These are phyloP conservation scores for Dexiosoma caninum DNA, from an alignment of 2,888 invertebrate species.

Conservation along the genomic window DNA sequence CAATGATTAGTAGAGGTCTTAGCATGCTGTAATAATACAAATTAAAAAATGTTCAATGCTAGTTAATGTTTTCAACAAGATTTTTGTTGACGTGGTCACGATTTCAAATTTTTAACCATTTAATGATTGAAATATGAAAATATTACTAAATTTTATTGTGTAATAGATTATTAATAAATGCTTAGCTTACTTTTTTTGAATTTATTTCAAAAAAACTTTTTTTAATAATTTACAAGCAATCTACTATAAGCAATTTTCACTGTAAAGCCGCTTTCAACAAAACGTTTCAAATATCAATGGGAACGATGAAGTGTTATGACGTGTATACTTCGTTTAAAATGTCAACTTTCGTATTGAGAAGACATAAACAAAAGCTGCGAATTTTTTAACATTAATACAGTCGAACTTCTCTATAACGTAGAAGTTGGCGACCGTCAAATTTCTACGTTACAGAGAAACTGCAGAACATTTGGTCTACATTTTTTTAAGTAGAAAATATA, in stretches of 20 bases:
- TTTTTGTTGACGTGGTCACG: slow-evolving; percentile 67
- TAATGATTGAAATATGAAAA: not conserved
- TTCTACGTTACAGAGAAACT: too few species aligned
- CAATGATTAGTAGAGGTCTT: slow-evolving; percentile 66
- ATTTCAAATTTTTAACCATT: not conserved
- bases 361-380: not conserved
- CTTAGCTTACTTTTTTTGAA: slow-evolving; percentile 23
- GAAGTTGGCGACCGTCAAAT: too few species aligned
- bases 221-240: slow-evolving; percentile 57
- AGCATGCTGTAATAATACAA: slow-evolving; percentile 67
- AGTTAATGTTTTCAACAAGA: not conserved
- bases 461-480: too few species aligned
- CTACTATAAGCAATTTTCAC: slow-evolving; percentile 33
- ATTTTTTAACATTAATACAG: too few species aligned
- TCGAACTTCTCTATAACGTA: too few species aligned
- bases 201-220: slow-evolving; percentile 34
- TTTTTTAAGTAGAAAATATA: too few species aligned
- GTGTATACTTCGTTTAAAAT: slow-evolving; percentile 72
- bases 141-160: slow-evolving; percentile 17
- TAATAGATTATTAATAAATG: slow-evolving; percentile 9
- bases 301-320: slow-evolving; percentile 69
- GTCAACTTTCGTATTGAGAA: slow-evolving; percentile 70
- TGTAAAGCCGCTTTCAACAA: slow-evolving; percentile 20
- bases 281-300: slow-evolving; percentile 64
- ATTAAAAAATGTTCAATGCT: not conserved